A percentile compares a stretch with the other conserved stretches of the same genome.
Evolutionary conservation across 30 jellyfish, hydroid and myxozoan genomes (phyloP).

Genomic region (Hydractinia echinata): DNA sequence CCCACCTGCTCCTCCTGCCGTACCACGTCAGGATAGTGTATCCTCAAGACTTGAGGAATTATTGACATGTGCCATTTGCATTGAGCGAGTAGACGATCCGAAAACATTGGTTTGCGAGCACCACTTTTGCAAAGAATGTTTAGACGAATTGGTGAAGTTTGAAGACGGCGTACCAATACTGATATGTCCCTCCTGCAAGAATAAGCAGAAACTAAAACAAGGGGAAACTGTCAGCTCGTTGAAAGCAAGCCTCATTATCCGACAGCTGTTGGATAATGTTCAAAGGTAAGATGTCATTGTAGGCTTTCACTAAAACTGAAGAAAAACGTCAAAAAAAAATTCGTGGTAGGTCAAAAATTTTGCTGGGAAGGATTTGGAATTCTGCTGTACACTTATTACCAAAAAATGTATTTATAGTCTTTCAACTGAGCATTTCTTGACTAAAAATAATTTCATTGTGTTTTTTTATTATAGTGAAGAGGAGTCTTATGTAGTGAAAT

Average conservation of each 20-base stretch:
- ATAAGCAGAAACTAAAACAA: background rate
- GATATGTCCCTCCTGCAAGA: background rate
- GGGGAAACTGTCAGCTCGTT: background rate
- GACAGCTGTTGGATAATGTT: background rate
- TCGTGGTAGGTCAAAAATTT: too few species aligned
- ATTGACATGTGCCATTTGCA: background rate
- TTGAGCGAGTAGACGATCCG: background rate
- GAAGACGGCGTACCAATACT: background rate
- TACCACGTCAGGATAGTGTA: background rate
- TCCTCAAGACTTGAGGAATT: background rate
- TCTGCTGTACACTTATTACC: too few species aligned
- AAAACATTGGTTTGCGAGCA: slow-evolving; percentile 4
- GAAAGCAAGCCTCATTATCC: background rate
- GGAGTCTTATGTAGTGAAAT: too few species aligned
- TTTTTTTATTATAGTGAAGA: too few species aligned
- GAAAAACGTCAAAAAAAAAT: too few species aligned
- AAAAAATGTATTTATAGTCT: too few species aligned
- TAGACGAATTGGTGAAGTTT: slow-evolving; percentile 3
- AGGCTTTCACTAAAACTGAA: too few species aligned
- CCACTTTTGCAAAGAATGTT: background rate
- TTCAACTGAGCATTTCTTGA: too few species aligned
- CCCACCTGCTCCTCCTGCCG: background rate
- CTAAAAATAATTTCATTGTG: too few species aligned
- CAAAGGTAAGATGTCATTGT: too few species aligned
- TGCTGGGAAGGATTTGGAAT: too few species aligned